Evolutionary conservation across 64 coral and sea anemone species (phyloP).

Genomic region (Pocillopora verrucosa): DNA sequence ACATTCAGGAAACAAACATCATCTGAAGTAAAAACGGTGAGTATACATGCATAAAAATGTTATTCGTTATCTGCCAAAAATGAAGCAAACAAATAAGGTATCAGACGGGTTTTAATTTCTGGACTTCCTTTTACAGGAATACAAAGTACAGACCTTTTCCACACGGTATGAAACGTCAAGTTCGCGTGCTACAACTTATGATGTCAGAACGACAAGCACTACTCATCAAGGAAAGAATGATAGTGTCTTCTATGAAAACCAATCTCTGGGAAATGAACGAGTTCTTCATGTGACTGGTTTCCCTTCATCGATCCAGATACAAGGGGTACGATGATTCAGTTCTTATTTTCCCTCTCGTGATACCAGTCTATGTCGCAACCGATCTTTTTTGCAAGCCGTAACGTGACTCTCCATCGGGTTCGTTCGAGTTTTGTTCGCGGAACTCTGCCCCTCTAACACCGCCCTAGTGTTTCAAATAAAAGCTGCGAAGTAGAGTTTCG

Average conservation of each 20-base stretch:
- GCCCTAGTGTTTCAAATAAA: no score
- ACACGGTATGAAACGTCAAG: neutral
- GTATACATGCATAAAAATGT: no score
- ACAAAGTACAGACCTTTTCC: neutral
- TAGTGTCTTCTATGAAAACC: slow-evolving; percentile 15
- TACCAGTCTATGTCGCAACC: no score
- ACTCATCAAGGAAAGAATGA: neutral
- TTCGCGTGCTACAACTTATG: neutral
- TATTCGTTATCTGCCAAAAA: no score
- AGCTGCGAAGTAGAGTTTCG: no score
- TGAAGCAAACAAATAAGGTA: no score
- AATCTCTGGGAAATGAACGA: neutral
- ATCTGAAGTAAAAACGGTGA: neutral
- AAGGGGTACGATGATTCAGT: neutral
- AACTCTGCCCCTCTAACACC: no score
- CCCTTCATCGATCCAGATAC: neutral
- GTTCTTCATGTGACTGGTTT: neutral
- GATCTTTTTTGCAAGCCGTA: no score
- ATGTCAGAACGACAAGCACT: neutral
- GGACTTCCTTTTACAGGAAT: neutral
- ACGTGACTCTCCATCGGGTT: no score
- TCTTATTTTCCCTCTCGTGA: no score
- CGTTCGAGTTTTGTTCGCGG: no score
- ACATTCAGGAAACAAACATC: neutral
- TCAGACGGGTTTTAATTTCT: neutral